Percentiles rank a stretch among this genome's conserved stretches.
These are phyloP conservation scores for Zaprionus inermis DNA, from an alignment of 1,140 invertebrate genomes.

Conservation along the genomic window DNA sequence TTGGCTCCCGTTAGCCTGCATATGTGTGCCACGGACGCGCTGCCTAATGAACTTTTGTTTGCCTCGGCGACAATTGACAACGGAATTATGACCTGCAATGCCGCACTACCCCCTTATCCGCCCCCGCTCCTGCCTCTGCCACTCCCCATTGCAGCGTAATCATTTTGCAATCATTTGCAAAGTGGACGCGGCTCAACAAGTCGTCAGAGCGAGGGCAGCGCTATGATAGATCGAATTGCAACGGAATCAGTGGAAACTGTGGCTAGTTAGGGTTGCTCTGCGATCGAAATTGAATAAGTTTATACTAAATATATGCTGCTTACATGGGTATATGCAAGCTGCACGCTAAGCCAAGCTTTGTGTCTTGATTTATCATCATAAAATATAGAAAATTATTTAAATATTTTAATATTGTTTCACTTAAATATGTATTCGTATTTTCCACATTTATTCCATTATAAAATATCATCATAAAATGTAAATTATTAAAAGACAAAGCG, in stretches of 20 bases:
- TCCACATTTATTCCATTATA: background rate
- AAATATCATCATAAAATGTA: background rate
- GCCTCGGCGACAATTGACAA: conserved; percentile 46
- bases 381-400: too few relatives aligned
- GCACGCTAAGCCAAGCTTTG: too few relatives aligned
- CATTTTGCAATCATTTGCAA: conserved; percentile 44
- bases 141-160: conserved; percentile 8
- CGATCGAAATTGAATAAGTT: background rate
- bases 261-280: rapidly evolving
- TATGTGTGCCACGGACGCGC: conserved; percentile 62
- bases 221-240: background rate
- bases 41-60: conserved; percentile 66
- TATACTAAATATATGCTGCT: background rate
- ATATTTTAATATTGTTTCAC: background rate
- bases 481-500: background rate
- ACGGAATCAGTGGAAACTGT: background rate
- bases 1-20: conserved; percentile 40
- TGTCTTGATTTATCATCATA: too few relatives aligned
- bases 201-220: conserved; percentile 5
- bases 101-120: background rate
- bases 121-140: conserved; percentile 9
- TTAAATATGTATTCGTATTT: background rate
- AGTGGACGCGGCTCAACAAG: conserved; percentile 37
- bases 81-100: conserved; percentile 45
- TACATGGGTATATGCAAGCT: too few relatives aligned